phyloP scores from a whole-genome alignment of 2,113 vertebrate species.

The Geothlypis trichas region DNA sequence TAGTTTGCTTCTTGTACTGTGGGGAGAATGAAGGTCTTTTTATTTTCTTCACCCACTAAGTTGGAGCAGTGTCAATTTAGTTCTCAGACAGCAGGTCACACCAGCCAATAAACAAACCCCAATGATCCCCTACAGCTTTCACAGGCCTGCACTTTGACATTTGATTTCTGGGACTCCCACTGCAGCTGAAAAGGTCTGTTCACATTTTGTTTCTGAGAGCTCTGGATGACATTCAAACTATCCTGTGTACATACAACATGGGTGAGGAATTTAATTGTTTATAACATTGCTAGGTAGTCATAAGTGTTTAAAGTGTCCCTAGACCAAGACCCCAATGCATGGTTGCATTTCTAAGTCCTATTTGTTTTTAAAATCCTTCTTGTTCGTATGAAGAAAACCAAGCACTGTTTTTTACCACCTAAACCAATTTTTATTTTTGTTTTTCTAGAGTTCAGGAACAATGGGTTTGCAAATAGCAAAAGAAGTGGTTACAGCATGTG shows the following conservation, averaged over 20 bases:
- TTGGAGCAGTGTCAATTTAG: neutral
- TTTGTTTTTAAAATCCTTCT: neutral
- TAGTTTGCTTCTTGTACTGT: rapidly evolving
- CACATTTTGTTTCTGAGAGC: neutral
- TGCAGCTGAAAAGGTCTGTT: neutral
- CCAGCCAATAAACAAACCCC: neutral
- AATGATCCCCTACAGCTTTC: neutral
- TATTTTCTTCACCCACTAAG: neutral
- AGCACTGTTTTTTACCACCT: neutral
- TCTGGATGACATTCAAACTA: neutral
- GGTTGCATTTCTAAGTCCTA: neutral
- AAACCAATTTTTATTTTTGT: neutral
- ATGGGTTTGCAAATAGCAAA: slow-evolving; percentile 5
- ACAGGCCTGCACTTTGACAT: neutral
- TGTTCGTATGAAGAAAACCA: neutral
- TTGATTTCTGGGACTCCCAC: neutral
- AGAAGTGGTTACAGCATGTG: neutral
- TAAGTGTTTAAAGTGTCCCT: neutral
- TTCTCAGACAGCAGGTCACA: neutral
- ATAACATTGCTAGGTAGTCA: neutral
- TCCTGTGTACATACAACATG: neutral
- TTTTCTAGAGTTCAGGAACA: neutral
- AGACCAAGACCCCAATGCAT: neutral
- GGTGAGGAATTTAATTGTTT: neutral
- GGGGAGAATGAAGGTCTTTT: neutral